phyloP scores from a whole-genome alignment of 2,888 invertebrate species.

The Muscina levida region DNA sequence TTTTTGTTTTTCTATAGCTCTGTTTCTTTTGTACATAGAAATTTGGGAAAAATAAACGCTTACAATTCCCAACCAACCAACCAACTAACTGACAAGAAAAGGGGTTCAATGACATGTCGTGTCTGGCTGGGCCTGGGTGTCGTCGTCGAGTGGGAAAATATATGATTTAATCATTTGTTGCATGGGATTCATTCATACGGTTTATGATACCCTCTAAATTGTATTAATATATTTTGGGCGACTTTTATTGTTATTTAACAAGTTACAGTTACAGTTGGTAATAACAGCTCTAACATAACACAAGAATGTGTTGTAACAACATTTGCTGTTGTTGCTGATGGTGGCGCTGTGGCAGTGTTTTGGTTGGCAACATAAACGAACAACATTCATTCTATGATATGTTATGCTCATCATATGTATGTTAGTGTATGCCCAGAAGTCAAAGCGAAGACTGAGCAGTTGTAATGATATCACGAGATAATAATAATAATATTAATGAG shows the following conservation, averaged over 20 bases:
- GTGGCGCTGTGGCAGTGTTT: not conserved
- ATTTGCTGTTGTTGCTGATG: not conserved
- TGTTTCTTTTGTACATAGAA: not conserved
- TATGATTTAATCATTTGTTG: constrained; percentile 11
- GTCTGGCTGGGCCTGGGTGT: not conserved
- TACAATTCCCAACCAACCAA: constrained; percentile 9
- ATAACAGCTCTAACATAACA: not conserved
- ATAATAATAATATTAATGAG: constrained; percentile 15
- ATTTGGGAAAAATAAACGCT: constrained; percentile 8
- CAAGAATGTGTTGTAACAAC: constrained; percentile 22
- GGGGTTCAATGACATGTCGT: constrained; percentile 62
- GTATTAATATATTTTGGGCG: not conserved
- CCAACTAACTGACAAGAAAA: constrained; percentile 12
- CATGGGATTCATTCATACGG: not conserved
- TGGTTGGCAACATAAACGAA: no score
- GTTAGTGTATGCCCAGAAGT: not conserved
- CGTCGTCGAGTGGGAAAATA: not conserved
- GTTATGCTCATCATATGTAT: not conserved
- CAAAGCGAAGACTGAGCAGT: not conserved
- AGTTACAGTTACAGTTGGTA: constrained; percentile 19
- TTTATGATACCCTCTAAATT: not conserved
- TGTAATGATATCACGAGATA: not conserved
- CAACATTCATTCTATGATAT: no score
- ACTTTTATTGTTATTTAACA: constrained; percentile 22
- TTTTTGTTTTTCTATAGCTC: not conserved